Conservation (phyloP, 1,140 invertebrate genomes). For the Musca domestica region DNA sequence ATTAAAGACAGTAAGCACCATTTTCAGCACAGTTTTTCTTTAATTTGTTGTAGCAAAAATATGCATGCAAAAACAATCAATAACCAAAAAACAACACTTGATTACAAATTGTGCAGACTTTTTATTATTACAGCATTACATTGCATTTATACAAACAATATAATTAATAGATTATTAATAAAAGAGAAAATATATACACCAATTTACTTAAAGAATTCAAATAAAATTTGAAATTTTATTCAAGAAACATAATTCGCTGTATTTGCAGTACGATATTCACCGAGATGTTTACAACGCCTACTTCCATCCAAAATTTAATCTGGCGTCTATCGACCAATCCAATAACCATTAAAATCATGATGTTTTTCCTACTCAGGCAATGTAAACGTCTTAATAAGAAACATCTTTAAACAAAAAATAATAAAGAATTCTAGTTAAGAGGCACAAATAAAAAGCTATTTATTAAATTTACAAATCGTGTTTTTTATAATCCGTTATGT, state of each 20-base stretch:
- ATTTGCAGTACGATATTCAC: too few species aligned
- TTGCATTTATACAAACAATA: constrained; percentile 13
- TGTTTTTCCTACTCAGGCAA: too few species aligned
- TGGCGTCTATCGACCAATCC: too few species aligned
- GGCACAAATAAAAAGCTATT: constrained; percentile 19
- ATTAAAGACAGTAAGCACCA: constrained; percentile 2
- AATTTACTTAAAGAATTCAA: constrained; percentile 19
- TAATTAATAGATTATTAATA: neutral
- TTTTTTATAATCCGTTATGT: too few species aligned
- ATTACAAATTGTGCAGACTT: constrained; percentile 7
- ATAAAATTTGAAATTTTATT: constrained; percentile 18
- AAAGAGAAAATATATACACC: constrained; percentile 18
- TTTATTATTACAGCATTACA: constrained; percentile 1
- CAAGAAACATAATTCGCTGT: neutral
- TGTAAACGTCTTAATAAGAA: too few species aligned
- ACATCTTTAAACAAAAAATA: too few species aligned
- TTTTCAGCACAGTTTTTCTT: neutral
- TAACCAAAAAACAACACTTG: neutral
- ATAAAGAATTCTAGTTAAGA: neutral
- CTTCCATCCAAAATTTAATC: too few species aligned
- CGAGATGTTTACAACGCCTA: too few species aligned
- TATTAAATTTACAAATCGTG: constrained; percentile 9
- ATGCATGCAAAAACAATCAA: constrained; percentile 9
- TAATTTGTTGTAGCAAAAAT: constrained; percentile 2
- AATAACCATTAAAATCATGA: too few species aligned